These are phyloP conservation scores for Bombus pascuorum DNA, from an alignment of 1,140 invertebrate genomes.

Conservation along the genomic window DNA sequence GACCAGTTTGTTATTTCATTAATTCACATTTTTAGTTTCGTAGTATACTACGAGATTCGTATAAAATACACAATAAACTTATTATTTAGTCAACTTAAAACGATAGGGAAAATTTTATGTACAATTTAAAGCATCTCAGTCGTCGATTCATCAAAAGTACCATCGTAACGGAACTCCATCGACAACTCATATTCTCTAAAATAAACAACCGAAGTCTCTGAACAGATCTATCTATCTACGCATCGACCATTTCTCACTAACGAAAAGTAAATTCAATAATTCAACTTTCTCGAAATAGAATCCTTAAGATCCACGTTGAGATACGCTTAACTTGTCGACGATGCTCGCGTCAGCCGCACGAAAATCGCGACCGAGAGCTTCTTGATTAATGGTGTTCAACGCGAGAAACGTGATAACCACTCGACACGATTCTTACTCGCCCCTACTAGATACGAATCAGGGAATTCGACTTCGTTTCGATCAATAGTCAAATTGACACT, in stretches of 20 bases:
- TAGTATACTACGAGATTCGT: too few relatives aligned
- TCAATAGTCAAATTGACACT: neutral
- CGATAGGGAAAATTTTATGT: neutral
- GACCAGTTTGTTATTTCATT: neutral
- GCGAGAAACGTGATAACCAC: conserved; percentile 11
- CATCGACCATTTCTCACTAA: neutral
- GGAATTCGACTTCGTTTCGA: conserved; percentile 27
- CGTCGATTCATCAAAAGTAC: neutral
- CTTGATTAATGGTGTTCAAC: conserved; percentile 17
- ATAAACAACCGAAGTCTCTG: too few relatives aligned
- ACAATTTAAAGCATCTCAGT: neutral
- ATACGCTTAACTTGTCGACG: conserved; percentile 1
- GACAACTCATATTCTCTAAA: neutral
- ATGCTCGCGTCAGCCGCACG: neutral
- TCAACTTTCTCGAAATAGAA: neutral
- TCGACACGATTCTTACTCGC: neutral
- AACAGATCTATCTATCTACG: neutral
- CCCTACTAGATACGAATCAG: neutral
- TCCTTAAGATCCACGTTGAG: conserved; percentile 7
- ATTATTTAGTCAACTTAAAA: neutral
- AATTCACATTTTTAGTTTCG: neutral
- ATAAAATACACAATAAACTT: too few relatives aligned
- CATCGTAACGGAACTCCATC: neutral
- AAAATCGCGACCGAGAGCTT: neutral
- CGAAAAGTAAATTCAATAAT: conserved; percentile 9